Evolutionary conservation across 2,888 invertebrate species (phyloP).

Genomic region (Buathra laborator): DNA sequence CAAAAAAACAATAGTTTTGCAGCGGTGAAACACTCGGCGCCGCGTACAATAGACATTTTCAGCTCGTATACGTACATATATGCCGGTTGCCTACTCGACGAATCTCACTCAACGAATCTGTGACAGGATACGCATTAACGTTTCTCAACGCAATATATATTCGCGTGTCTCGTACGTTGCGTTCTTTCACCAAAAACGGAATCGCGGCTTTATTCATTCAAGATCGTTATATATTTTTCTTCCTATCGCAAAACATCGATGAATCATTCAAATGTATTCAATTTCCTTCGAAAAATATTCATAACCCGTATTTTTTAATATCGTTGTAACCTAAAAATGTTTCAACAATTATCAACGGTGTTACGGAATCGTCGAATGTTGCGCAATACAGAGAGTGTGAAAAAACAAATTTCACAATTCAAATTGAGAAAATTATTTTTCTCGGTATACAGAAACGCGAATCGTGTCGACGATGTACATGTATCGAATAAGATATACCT

Average conservation of each 20-base stretch:
- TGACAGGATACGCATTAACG: constrained; percentile 57
- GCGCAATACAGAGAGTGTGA: too few species aligned
- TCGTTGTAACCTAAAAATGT: too few species aligned
- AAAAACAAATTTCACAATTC: too few species aligned
- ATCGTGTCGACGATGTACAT: background rate
- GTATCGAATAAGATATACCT: background rate
- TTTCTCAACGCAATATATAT: constrained; percentile 49
- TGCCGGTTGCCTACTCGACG: constrained; percentile 3
- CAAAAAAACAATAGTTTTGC: constrained; percentile 16
- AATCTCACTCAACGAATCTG: constrained; percentile 49
- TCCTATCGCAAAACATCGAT: too few species aligned
- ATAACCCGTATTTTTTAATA: too few species aligned
- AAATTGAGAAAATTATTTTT: too few species aligned
- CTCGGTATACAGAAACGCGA: background rate
- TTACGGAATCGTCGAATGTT: too few species aligned
- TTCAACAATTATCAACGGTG: too few species aligned
- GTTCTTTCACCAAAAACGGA: constrained; percentile 46
- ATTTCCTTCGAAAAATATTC: too few species aligned
- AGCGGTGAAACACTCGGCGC: background rate
- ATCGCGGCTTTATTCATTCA: background rate
- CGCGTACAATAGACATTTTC: background rate
- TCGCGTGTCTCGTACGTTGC: constrained; percentile 42
- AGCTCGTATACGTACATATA: background rate
- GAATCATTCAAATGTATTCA: too few species aligned
- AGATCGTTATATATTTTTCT: too few species aligned